Percentiles rank a stretch among this genome's conserved stretches.
These are phyloP conservation scores for Oophaga pumilio DNA, from an alignment of 2,113 vertebrate species.

Conservation along the genomic window DNA sequence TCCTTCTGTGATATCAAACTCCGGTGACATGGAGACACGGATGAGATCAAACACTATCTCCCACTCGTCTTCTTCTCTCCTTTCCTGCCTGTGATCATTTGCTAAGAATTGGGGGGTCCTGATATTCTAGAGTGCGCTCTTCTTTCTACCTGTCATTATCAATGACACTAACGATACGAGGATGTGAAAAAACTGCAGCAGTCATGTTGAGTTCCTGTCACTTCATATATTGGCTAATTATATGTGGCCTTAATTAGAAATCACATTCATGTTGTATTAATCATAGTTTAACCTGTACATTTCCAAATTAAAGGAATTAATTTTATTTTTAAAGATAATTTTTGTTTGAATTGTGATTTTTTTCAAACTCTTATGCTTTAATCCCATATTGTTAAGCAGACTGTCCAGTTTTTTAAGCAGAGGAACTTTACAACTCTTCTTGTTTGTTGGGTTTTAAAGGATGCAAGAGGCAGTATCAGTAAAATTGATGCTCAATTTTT, in stretches of 20 bases:
- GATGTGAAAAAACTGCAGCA: slow-evolving; percentile 27
- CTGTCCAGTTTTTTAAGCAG: too few relatives aligned
- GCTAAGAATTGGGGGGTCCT: slow-evolving; percentile 30
- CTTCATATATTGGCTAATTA: slow-evolving; percentile 38
- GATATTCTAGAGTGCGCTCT: slow-evolving; percentile 18
- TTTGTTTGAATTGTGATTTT: background rate
- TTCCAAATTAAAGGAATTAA: background rate
- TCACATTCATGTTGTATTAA: slow-evolving; percentile 6
- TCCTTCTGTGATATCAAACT: slow-evolving; percentile 51
- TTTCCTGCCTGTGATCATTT: slow-evolving; percentile 37
- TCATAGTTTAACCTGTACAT: background rate
- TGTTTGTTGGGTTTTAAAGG: too few relatives aligned
- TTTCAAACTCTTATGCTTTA: background rate
- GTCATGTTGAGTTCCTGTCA: slow-evolving; percentile 49
- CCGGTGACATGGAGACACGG: slow-evolving; percentile 41
- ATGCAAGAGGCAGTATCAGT: too few relatives aligned
- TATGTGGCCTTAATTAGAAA: slow-evolving; percentile 41
- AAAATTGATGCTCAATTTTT: too few relatives aligned
- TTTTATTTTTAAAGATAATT: background rate
- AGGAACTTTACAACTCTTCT: too few relatives aligned
- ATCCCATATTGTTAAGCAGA: background rate
- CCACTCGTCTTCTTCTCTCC: slow-evolving; percentile 9
- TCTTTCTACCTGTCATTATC: slow-evolving; percentile 45
- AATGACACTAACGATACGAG: slow-evolving; percentile 54
- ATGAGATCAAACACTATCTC: slow-evolving; percentile 50